Evolutionary conservation across 1,140 invertebrate genomes (phyloP).

Genomic region (Aphis craccivora): DNA sequence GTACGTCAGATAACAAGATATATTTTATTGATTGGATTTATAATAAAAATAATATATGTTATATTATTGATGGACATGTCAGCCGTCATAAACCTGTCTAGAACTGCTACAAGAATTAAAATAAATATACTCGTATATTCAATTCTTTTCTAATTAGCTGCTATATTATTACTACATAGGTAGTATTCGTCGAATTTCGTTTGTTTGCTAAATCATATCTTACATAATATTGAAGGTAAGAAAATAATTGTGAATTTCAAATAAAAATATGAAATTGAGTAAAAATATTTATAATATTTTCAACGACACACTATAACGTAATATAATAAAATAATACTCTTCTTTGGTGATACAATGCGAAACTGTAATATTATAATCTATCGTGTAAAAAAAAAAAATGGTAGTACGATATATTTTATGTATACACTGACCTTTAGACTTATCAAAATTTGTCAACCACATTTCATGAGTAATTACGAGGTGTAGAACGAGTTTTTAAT

Average conservation of each 20-base stretch:
- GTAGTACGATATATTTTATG: not conserved
- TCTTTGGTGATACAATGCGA: too few relatives aligned
- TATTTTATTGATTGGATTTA: not conserved
- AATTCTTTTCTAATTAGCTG: too few relatives aligned
- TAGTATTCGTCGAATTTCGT: not conserved
- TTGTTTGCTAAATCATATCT: not conserved
- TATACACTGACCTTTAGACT: constrained; percentile 20
- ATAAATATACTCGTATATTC: too few relatives aligned
- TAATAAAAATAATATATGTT: not conserved
- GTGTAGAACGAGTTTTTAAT: constrained; percentile 50
- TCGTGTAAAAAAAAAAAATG: not conserved
- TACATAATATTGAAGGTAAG: too few relatives aligned
- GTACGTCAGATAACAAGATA: not conserved
- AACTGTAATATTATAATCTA: not conserved
- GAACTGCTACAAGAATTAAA: too few relatives aligned
- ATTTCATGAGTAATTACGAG: constrained; percentile 29
- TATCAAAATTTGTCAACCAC: constrained; percentile 47
- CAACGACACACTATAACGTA: too few relatives aligned
- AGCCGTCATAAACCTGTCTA: too few relatives aligned
- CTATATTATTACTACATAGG: too few relatives aligned
- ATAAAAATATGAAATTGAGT: not conserved
- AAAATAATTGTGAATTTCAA: not conserved
- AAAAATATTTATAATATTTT: too few relatives aligned
- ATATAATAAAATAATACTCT: too few relatives aligned
- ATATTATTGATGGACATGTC: too few relatives aligned